Base-by-base conservation (phyloP, 2,113 vertebrate genomes). In the Neodon shergylaensis region DNA sequence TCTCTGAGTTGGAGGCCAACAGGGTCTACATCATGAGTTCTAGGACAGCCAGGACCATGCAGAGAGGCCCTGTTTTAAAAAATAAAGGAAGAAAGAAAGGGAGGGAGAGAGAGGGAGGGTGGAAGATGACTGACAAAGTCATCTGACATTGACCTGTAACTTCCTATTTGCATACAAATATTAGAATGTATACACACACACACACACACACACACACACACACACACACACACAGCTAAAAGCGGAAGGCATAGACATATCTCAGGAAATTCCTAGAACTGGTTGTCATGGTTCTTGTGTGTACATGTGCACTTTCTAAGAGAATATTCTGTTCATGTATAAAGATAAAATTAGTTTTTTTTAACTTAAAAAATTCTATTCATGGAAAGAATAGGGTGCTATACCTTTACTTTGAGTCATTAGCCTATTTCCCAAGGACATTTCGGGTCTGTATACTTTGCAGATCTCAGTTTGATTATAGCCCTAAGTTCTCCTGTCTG, bases 331-430 rank as follows among this genome's bases (percentile, higher is more conserved):
- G 44, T 95, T 96, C 74, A 78, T 22, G 3, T 83, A 12, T 90
- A 91, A 87, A 90, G 63, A 76, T 65, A 33, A 92, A 96, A 87
- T 96, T 91, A 68, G 4, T 5, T 94, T 90, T 90, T 44, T 24
- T 39, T 73, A 36, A 39, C 33, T 93, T 54, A 42, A 93, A 92
- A 70, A 52, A 2, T 17, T 19, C 14, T 83, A 83, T 66, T 93
- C 90, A 5, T n/a, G 70, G 13, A 58, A 91, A 47, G 61, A 82
- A 54, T 36, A 72, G 7, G 11, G 14, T 61, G 2, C 33, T 17
- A 49, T 88, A n/a, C 14, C 47, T 94, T 91, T 92, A 83, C 16
- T 81, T 92, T 66, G 5, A 74, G 44, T 22, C 66, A 21, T 31
- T 68, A 88, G 74, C 33, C 54, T 31, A 44, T 76, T 93, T 93